phyloP scores from a whole-genome alignment of 2,797 vertebrate genomes.

The Lacerta bilineata region DNA sequence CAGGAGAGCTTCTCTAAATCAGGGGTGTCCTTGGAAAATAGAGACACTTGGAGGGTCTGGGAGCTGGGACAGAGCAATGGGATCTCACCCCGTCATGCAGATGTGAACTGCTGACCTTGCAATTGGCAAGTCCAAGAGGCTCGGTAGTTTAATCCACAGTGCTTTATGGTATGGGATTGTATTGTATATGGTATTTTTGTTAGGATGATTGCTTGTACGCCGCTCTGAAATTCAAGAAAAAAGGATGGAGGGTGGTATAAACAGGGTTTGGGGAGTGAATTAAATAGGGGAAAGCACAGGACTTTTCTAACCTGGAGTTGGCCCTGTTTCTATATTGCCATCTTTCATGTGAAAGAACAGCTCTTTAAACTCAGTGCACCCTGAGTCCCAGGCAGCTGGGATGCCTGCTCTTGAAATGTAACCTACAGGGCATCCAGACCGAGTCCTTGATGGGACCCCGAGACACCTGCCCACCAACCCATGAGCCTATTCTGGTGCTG shows the following conservation, averaged over 20 bases:
- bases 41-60: too few relatives aligned
- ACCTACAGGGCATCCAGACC: not conserved
- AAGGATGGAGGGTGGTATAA: too few relatives aligned
- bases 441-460: not conserved
- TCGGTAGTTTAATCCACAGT: too few relatives aligned
- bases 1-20: too few relatives aligned
- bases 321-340: not conserved
- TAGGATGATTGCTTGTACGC: not conserved
- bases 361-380: not conserved
- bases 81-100: too few relatives aligned
- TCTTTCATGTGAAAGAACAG: not conserved
- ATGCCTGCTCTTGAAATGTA: not conserved
- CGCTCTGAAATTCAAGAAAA: not conserved
- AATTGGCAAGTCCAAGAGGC: too few relatives aligned
- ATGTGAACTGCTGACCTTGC: too few relatives aligned
- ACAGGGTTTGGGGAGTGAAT: too few relatives aligned
- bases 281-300: not conserved
- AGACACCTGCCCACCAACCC: conserved; percentile 1
- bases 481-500: not conserved
- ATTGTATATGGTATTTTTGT: not conserved
- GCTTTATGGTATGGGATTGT: too few relatives aligned
- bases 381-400: not conserved
- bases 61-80: too few relatives aligned
- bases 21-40: too few relatives aligned
- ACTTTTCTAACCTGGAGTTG: not conserved